Evolutionary conservation across 2,888 invertebrate genomes (phyloP), one percentile per base, ranked within the genome.

Genomic region (Ornithoptera priamus): DNA sequence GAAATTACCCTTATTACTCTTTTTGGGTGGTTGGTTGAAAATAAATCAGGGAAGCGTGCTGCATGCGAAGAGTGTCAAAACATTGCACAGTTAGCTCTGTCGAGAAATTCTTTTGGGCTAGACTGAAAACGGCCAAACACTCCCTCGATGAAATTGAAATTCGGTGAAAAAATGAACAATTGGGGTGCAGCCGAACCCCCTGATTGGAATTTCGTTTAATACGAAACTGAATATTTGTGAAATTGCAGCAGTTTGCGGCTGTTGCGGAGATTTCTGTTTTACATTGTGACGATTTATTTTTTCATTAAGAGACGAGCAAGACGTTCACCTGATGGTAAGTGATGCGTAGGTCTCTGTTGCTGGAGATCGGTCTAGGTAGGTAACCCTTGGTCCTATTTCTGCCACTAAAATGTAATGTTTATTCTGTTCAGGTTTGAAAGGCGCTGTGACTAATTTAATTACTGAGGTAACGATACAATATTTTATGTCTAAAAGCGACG

Each of bases 171-270:
- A 69, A 69, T 65, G 65, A 65, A 69, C 69, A 65, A 58, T 36
- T 20, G 62, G 24, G 2, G 58, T 6, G 61, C 53, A 24, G 56
- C 65, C 53, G 69, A 39, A 42, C 56, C 24, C 46, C 57, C 65
- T 69, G 69, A 69, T 69, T 69, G 65, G 57, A 69, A 65, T 64
- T 65, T 69, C 65, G 65, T 64, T 65, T 57, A 39, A 65, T 17
- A 30, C n/a, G 18, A 65, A 65, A 69, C 22, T 42, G 69, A 62
- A 69, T 60, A 59, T 65, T 65, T 58, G 42, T 46, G 62, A 65
- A 62, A 58, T 20, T 69, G 46, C 53, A 56, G 30, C 63, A 59
- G 15, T 36, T 20, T 5, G 10, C 24, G 0, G 42, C 30, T 20
- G 36, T 56, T 15, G 4, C 46, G 46, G 2, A 46, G 46, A 46